Base-by-base conservation (phyloP, 92 coral and sea anemone species). In the Ricordea florida region DNA sequence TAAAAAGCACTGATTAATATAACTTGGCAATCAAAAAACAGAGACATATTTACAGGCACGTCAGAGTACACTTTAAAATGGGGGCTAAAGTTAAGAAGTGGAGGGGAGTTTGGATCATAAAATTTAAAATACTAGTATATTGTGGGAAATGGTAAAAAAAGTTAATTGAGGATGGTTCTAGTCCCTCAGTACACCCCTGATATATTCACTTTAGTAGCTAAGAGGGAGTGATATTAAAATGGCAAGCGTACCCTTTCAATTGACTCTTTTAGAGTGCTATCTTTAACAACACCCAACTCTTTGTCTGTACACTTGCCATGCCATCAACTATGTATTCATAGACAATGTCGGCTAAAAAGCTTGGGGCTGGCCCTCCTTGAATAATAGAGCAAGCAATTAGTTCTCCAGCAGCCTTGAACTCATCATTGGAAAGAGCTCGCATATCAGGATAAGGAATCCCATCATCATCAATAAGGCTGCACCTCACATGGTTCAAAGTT, bases 271-370 rank as follows among this genome's bases (percentile, higher is more conserved):
- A 31, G 25, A 45, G 40, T 30, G 7, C 55, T 59, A 85, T 85
- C 69, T 36, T 41, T 45, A 48, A 79, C 72, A 71, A 49, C 17
- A 59, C 46, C 74, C 76, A 73, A 20, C 34, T 63, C 10, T 74
- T 72, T 40, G 73, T 55, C n/a, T 65, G 25, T 13, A 85, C 64
- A 60, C 91, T 73, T 27, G 57, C 74, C 56, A 85, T 63, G 28
- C 91, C 91, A 79, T 80, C 74, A 41, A 85, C 86, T 38, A 85
- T 68, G 48, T 72, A 85, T 56, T 71, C 75, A 67, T 57, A 85
- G 15, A 72, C 85, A 29, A 50, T 68, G 2, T 80, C 61, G 13
- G 79, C 78, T 4, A 76, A 79, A 42, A 76, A 57, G 45, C 84
- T 59, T 31, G 89, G 89, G 56, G 80, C 48, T 75, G 84, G 65